Percentiles rank a stretch among this genome's conserved stretches.
phyloP scores from a whole-genome alignment of 2,888 invertebrate genomes.

The Molorchus minor region DNA sequence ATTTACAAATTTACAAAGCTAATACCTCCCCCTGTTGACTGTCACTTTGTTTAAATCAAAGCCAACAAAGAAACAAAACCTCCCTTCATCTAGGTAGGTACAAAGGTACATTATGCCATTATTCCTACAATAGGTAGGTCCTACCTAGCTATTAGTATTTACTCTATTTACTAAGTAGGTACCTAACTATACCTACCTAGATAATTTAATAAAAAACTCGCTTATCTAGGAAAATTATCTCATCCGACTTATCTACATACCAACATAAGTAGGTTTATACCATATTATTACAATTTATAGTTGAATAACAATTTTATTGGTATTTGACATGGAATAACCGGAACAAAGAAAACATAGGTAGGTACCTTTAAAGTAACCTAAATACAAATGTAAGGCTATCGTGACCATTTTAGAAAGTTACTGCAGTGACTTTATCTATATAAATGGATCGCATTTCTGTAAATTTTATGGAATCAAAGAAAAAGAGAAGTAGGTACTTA shows the following conservation, averaged over 20 bases:
- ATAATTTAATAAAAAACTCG: too few species aligned
- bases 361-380: neutral
- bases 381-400: neutral
- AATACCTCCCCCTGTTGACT: neutral
- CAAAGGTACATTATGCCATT: too few species aligned
- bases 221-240: too few species aligned
- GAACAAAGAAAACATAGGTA: constrained; percentile 6
- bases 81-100: too few species aligned
- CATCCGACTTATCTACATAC: constrained; percentile 4
- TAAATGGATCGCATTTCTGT: neutral
- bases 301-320: too few species aligned
- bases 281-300: neutral
- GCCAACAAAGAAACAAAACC: neutral
- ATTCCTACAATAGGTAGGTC: too few species aligned
- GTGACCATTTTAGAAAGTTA: constrained; percentile 3
- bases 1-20: neutral
- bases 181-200: too few species aligned
- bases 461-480: neutral
- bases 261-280: neutral
- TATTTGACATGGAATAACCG: constrained; percentile 11
- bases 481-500: too few species aligned
- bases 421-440: neutral
- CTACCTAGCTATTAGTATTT: too few species aligned
- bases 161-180: too few species aligned
- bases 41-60: neutral